Evolutionary conservation across 2,797 vertebrate genomes (phyloP).

Genomic region (Octomys mimax): DNA sequence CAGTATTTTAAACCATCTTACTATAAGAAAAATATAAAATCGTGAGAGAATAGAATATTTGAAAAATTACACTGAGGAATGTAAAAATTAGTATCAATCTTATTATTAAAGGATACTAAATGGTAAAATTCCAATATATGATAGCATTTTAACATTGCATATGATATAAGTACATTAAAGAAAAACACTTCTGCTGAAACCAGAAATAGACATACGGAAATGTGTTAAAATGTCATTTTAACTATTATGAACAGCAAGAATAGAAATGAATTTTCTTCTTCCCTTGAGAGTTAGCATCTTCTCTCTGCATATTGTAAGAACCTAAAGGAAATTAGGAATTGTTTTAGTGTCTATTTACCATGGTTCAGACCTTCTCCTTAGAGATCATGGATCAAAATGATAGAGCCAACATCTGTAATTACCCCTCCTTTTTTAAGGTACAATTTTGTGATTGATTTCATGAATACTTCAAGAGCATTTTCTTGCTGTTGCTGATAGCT

Average conservation of each 20-base stretch:
- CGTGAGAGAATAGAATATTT: background rate
- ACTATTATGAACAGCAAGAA: background rate
- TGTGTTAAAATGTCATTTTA: slow-evolving; percentile 46
- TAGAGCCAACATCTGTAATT: background rate
- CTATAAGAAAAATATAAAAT: background rate
- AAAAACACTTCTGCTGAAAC: background rate
- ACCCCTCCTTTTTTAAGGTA: background rate
- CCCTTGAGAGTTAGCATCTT: background rate
- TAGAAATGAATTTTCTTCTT: background rate
- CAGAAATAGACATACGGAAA: slow-evolving; percentile 40
- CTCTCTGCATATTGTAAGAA: background rate
- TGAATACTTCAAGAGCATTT: background rate
- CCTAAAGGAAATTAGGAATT: slow-evolving; percentile 3
- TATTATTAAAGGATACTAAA: background rate
- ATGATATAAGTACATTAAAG: slow-evolving; percentile 28
- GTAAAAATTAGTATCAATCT: slow-evolving; percentile 9
- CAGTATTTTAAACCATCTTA: background rate
- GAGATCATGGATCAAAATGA: background rate
- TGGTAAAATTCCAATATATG: slow-evolving; percentile 32
- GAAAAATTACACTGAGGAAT: background rate
- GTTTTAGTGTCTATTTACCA: background rate
- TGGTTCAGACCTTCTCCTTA: background rate
- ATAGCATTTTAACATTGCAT: slow-evolving; percentile 33
- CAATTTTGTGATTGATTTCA: background rate
- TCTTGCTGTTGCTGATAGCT: background rate